Conservation (phyloP, 2,888 invertebrate species). For the Choristoneura rosaceana region DNA sequence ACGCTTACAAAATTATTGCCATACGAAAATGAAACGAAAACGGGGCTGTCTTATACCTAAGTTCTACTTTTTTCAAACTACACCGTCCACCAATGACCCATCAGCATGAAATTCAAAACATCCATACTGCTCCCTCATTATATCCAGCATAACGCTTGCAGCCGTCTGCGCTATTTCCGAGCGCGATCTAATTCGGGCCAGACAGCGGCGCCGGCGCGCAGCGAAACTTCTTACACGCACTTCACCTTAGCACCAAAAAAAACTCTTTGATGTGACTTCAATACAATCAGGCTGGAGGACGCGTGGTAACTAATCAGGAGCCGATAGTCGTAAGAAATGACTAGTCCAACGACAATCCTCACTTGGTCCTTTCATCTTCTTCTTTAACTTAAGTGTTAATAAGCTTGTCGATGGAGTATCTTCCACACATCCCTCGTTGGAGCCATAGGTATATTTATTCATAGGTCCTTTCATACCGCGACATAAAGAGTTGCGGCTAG, state of each 20-base stretch:
- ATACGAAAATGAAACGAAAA: background rate
- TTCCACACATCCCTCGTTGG: too few species aligned
- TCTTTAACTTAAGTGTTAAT: too few species aligned
- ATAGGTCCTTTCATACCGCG: background rate
- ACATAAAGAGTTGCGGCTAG: too few species aligned
- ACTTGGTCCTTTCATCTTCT: background rate
- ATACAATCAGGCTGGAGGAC: slow-evolving; percentile 26
- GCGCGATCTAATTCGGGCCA: slow-evolving; percentile 62
- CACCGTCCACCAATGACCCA: background rate
- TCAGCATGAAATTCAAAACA: slow-evolving; percentile 26
- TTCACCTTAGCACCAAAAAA: slow-evolving; percentile 65
- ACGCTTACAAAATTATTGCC: background rate
- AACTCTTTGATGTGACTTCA: slow-evolving; percentile 61
- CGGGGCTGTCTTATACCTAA: background rate
- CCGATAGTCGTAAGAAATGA: background rate
- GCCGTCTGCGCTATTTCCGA: slow-evolving; percentile 71
- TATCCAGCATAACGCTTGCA: slow-evolving; percentile 25
- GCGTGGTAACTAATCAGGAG: background rate
- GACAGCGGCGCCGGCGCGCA: slow-evolving; percentile 60
- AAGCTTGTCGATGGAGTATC: too few species aligned
- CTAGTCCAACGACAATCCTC: background rate
- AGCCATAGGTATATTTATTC: too few species aligned
- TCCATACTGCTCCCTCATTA: slow-evolving; percentile 31
- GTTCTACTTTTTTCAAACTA: background rate
- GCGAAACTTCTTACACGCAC: slow-evolving; percentile 60